Conservation (phyloP, 2,113 vertebrate genomes). For the Corapipo altera region DNA sequence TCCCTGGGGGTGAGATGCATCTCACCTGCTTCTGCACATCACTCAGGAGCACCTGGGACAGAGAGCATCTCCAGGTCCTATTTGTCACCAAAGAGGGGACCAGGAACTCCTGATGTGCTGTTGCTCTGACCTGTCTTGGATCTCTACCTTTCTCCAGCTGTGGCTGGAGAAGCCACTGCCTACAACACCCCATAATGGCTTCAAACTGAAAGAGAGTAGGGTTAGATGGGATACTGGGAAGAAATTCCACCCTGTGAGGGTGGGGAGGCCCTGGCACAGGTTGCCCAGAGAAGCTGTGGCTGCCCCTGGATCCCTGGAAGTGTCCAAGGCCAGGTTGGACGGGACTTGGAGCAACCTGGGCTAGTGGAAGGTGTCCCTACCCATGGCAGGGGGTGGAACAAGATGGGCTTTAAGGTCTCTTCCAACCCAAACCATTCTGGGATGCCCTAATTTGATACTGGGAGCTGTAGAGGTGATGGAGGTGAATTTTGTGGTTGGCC, state of each 20-base stretch:
- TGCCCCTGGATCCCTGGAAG: background rate
- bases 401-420: background rate
- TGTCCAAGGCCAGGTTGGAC: fast-evolving
- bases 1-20: fast-evolving
- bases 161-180: background rate
- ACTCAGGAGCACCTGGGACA: background rate
- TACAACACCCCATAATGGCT: background rate
- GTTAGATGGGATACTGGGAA: background rate
- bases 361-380: background rate
- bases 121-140: background rate
- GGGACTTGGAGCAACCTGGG: background rate
- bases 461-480: background rate
- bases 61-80: background rate
- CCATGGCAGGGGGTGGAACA: background rate
- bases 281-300: background rate
- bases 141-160: background rate
- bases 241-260: fast-evolving
- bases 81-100: background rate
- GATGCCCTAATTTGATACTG: background rate
- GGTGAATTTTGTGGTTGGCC: background rate
- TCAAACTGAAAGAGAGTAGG: background rate
- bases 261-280: background rate
- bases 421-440: background rate
- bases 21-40: background rate
- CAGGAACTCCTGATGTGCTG: background rate